Evolutionary conservation across 92 coral and sea anemone species (phyloP), one percentile per base, ranked within the genome.

Genomic region (Zoanthus sansibaricus): DNA sequence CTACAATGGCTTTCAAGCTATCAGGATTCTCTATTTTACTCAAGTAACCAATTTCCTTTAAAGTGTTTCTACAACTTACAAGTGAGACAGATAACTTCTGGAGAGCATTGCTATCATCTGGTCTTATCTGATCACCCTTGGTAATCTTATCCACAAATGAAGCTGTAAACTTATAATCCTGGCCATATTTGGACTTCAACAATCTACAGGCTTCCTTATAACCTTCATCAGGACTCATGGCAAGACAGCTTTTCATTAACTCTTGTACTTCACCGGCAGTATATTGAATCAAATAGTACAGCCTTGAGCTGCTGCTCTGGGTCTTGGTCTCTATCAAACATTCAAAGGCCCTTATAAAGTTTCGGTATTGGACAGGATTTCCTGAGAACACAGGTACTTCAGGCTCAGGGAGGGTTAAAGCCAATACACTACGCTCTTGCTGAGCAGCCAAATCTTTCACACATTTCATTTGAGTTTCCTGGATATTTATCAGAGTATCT

Each of bases 281-380:
- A 48, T 86, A 86, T 46, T 88, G 82, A 16, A 82, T 30, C 18
- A 88, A 61, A 30, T 88, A 88, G 49, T 88, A 88, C 64, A 88
- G 52, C 44, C 83, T 54, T 0, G 91, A 45, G 54, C 91, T 88
- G 59, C 74, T 61, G 82, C 84, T 74, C 21, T 64, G 7, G 68
- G 92, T 47, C 77, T 91, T 89, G 20, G 82, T 62, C 83, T 93
- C 91, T 48, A 91, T 86, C n/a, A 91, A 82, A 75, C 89, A 87
- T 59, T 93, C 91, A 76, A 93, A 93, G 47, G 92, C 91, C 20
- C 91, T 91, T 64, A 91, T 80, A 59, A 93, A 93, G 21, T 73
- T 82, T 69, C 86, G 84, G 88, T 93, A 91, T 45, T 88, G 87
- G 48, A 64, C 76, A 8, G 94, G 93, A 84, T 93, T 89, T 47